Evolutionary conservation across 2,888 invertebrate genomes (phyloP), one percentile per base, ranked within the genome.

Genomic region (Phaonia tiefii): DNA sequence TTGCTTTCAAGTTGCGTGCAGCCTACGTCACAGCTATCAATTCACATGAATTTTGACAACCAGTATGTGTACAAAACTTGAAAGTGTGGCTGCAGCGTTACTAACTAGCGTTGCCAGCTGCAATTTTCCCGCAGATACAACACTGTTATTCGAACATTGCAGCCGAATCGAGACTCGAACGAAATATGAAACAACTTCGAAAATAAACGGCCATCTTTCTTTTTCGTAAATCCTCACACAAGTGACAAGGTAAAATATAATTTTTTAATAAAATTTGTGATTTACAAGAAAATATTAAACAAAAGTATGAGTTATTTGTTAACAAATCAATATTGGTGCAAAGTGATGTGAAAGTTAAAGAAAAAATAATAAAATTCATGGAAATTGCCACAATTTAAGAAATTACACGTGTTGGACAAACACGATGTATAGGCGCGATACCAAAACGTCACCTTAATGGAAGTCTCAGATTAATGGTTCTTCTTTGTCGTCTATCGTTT

Each of bases 231-330:
- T 86, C 86, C 85, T 86, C 86, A 86, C 84, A 84, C 77, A 86
- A 89, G 89, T 89, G 87, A 88, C 86, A 86, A 90, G 90, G 90
- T 89, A 85, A 86, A 87, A 85, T 79, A 73, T 80, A 82, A 75
- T 84, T 77, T 51, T 22, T 46, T 63, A 11, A 44, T 25, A 78
- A 44, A 31, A 8, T 56, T 73, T 20, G 10, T 42, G n/a, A n/a
- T n/a, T n/a, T n/a, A n/a, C n/a, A n/a, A n/a, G n/a, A n/a, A 66
- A 17, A 7, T 49, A 15, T 42, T 11, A 60, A 25, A 42, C 31
- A 15, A 2, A 25, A 1, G n/a, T n/a, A n/a, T n/a, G n/a, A n/a
- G n/a, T n/a, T n/a, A 15, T 37, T 22, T 17, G 63, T 63, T 39
- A 63, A 20, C 17, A 22, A 11, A 10, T 2, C 5, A 11, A 39